A percentile compares a stretch with the other conserved stretches of the same genome.
Evolutionary conservation across 1,140 invertebrate species (phyloP).

Genomic region (Aphis gossypii): DNA sequence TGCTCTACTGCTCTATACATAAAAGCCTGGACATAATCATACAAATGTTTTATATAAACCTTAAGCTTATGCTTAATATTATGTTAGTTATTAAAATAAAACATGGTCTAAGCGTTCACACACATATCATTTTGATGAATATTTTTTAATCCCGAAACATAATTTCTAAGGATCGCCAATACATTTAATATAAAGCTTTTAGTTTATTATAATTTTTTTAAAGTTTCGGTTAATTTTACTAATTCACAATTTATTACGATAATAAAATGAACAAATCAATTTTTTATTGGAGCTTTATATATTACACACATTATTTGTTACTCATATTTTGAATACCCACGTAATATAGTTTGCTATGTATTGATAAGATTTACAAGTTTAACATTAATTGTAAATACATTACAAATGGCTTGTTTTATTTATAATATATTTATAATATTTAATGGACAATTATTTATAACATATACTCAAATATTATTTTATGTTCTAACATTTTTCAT

Average conservation of each 20-base stretch:
- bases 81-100: neutral
- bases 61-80: neutral
- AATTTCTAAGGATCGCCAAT: neutral
- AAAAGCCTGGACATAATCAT: neutral
- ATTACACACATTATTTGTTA: too few species aligned
- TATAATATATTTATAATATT: neutral
- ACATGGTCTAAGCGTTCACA: neutral
- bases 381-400: neutral
- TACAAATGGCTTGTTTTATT: neutral
- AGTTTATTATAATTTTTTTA: neutral
- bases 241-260: neutral
- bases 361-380: neutral
- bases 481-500: accelerated
- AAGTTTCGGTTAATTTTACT: neutral
- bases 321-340: neutral
- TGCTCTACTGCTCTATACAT: neutral
- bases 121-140: neutral
- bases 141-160: neutral
- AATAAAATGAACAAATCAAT: neutral
- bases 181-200: neutral
- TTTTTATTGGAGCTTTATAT: neutral
- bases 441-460: neutral
- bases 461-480: neutral
- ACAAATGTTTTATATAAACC: neutral
- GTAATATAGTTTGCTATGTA: neutral